A percentile compares a stretch with the other conserved stretches of the same genome.
phyloP scores from a whole-genome alignment of 2,797 vertebrate genomes.

The Eutrigla gurnardus region DNA sequence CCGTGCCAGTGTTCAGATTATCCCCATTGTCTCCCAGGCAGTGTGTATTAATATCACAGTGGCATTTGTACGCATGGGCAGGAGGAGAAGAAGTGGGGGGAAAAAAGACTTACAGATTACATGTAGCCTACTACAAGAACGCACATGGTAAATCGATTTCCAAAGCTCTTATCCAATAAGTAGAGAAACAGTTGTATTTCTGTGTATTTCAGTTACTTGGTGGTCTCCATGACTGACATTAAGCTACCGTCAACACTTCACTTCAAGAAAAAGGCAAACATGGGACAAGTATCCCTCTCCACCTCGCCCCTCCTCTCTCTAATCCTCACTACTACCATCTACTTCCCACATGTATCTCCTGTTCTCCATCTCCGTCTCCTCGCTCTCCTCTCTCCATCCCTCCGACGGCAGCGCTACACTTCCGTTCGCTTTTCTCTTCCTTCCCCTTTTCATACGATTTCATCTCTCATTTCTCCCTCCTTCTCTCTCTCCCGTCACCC shows the following conservation, averaged over 20 bases:
- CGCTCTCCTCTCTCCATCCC: background rate
- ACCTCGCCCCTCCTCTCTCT: background rate
- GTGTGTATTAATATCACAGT: slow-evolving; percentile 45
- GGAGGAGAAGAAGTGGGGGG: background rate
- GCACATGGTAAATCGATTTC: background rate
- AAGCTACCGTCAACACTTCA: background rate
- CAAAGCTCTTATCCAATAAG: background rate
- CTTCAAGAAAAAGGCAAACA: background rate
- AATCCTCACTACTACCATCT: background rate
- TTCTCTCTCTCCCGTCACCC: slow-evolving; percentile 13
- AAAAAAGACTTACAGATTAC: background rate
- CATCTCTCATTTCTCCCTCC: slow-evolving; percentile 35
- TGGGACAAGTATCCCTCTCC: background rate
- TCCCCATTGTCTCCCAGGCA: slow-evolving; percentile 31
- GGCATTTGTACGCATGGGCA: slow-evolving; percentile 36
- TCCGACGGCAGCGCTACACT: background rate
- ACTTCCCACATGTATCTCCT: slow-evolving; percentile 6
- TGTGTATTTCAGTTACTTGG: background rate
- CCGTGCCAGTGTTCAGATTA: slow-evolving; percentile 31
- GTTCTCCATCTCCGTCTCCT: background rate
- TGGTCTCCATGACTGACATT: background rate
- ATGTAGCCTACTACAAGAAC: background rate
- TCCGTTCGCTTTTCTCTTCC: slow-evolving; percentile 6
- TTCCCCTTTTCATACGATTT: background rate
- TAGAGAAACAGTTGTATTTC: background rate